Evolutionary conservation across 1,140 invertebrate species (phyloP).

Genomic region (Venturia canescens): DNA sequence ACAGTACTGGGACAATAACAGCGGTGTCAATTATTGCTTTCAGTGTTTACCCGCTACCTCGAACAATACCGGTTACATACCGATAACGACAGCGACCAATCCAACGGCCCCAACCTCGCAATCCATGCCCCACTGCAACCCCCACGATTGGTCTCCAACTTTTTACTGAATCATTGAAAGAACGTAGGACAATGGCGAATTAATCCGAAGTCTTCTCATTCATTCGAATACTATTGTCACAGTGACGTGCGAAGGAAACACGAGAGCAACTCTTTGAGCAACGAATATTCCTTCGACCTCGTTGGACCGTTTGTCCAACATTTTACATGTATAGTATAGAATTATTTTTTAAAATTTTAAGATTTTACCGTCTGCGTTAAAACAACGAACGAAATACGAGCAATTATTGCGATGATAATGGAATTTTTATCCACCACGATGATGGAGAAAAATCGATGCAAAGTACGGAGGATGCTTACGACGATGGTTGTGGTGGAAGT

Average conservation of each 20-base stretch:
- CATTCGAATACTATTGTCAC: background rate
- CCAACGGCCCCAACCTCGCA: background rate
- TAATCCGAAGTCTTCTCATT: background rate
- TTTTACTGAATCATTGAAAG: conserved; percentile 62
- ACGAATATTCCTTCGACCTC: background rate
- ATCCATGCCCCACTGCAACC: background rate
- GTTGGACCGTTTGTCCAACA: background rate
- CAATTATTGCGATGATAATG: too few species aligned
- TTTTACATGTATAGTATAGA: conserved; percentile 1
- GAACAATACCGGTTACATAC: conserved; percentile 58
- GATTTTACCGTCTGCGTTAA: too few species aligned
- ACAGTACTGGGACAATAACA: conserved; percentile 95
- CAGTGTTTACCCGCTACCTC: conserved; percentile 82
- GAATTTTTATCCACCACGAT: too few species aligned
- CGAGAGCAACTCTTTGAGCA: background rate
- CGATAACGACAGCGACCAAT: conserved; percentile 54
- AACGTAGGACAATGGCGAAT: background rate
- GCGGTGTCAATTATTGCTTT: conserved; percentile 90
- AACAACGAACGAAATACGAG: too few species aligned
- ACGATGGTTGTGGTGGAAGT: too few species aligned
- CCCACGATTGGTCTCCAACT: conserved; percentile 60
- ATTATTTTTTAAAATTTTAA: background rate
- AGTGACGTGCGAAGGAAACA: background rate
- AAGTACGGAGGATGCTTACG: too few species aligned
- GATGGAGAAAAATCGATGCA: too few species aligned